Base-by-base conservation (phyloP, 2,888 invertebrate genomes). In the Spicauda simplicius region DNA sequence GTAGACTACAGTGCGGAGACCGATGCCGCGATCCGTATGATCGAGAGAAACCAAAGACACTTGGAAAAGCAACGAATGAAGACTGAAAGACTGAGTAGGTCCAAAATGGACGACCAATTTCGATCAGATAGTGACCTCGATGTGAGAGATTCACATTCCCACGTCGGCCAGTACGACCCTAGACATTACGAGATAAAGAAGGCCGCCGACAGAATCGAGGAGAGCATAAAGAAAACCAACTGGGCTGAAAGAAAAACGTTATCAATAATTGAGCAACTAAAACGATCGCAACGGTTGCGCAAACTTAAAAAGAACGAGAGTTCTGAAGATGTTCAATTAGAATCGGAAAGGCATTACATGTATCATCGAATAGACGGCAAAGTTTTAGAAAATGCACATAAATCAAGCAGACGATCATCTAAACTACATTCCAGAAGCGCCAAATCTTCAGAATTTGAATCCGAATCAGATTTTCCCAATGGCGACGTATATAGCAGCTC, bases 371-470 rank as follows among this genome's bases (percentile, higher is more conserved):
- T 93, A 79, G 93, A 94, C 77, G 94, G 94, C 8, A 93, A 93
- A 73, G 87, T 93, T 2, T 74, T 93, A n/a, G 92, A 93, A 74
- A 93, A 93, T 79, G 93, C 93, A 18, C 94, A 94, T 77, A 94
- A 94, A 72, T 93, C 94, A 10, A 93, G 91, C 73, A 84, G 88
- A 65, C 84, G 93, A 48, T 81, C 90, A 7, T 91, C 93, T 0
- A 91, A 89, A 73, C 69, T 92, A 19, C 94, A 94, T 77, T 90
- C 93, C 10, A 85, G 96, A 59, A 96, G 96, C 80, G 95, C 96
- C 0, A 96, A 96, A 75, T 96, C 97, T 0, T 89, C 96, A 10
- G 97, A 97, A 79, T 96, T 97, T 74, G 97, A 97, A 80, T 96
- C 96, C n/a, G 97, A 97, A 78, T 95, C 94, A 0, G 94, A 85